phyloP scores from a whole-genome alignment of 2,797 vertebrate species.

The Moxostoma hubbsi region DNA sequence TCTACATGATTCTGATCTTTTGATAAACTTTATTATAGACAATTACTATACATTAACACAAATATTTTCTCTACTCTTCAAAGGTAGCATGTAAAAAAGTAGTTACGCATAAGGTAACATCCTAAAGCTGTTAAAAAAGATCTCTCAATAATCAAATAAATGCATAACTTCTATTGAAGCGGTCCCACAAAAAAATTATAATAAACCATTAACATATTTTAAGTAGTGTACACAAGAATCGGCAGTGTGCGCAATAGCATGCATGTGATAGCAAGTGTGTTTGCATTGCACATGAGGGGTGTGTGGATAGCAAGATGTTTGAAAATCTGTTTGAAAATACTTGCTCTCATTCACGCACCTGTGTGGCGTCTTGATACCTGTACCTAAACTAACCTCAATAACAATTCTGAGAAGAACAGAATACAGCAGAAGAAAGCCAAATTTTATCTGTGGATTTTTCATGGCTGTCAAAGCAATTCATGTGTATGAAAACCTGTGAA shows the following conservation, averaged over 20 bases:
- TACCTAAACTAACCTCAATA: constrained; percentile 10
- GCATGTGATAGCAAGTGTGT: background rate
- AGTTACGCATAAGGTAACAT: too few relatives aligned
- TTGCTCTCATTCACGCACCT: background rate
- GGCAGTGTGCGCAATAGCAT: background rate
- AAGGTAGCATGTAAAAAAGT: too few relatives aligned
- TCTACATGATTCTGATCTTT: too few relatives aligned
- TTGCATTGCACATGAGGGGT: constrained; percentile 1
- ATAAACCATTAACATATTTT: background rate
- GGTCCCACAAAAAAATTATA: constrained; percentile 41
- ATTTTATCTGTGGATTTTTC: background rate
- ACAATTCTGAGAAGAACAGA: constrained; percentile 2
- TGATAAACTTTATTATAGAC: too few relatives aligned
- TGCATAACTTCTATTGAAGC: background rate
- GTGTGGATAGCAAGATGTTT: constrained; percentile 34
- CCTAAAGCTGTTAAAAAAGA: too few relatives aligned
- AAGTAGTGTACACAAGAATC: background rate
- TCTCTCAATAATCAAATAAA: too few relatives aligned
- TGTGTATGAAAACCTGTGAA: too few relatives aligned
- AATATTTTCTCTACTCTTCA: too few relatives aligned
- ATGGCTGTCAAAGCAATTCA: background rate
- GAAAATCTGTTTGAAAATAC: constrained; percentile 15
- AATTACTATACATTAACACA: too few relatives aligned
- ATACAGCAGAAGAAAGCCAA: background rate
- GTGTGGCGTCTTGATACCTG: constrained; percentile 13